phyloP scores from a whole-genome alignment of 2,888 invertebrate species.

The Andricus quercusramuli region DNA sequence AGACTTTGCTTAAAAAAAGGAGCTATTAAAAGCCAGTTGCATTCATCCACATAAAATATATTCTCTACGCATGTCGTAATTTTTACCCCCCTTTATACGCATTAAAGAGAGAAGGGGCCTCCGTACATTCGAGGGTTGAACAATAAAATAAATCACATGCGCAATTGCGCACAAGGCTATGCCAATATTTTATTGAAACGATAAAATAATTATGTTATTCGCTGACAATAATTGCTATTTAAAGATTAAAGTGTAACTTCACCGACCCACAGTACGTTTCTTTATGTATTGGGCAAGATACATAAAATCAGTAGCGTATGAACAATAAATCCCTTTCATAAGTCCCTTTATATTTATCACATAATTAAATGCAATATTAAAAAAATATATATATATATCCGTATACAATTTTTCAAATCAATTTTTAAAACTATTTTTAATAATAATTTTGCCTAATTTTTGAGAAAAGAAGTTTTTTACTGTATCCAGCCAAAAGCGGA shows the following conservation, averaged over 20 bases:
- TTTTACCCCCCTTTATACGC: not conserved
- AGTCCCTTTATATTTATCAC: not conserved
- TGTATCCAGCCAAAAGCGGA: not conserved
- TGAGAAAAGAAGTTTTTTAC: too few species aligned
- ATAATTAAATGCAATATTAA: not conserved
- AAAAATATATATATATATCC: too few species aligned
- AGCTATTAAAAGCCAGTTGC: not conserved
- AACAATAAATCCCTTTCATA: not conserved
- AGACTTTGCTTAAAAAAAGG: not conserved
- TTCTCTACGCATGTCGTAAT: not conserved
- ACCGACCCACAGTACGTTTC: not conserved
- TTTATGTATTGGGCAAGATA: not conserved
- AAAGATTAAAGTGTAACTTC: not conserved
- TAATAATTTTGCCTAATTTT: too few species aligned
- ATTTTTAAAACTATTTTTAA: not conserved
- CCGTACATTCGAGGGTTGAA: not conserved
- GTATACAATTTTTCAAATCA: too few species aligned
- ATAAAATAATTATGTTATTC: conserved; percentile 9
- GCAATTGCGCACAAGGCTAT: not conserved
- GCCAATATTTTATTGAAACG: not conserved
- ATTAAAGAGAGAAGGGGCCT: not conserved
- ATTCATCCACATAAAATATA: not conserved
- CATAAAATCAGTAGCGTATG: not conserved
- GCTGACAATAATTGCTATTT: not conserved
- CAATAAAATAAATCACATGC: conserved; percentile 11